Evolutionary conservation across 2,797 vertebrate genomes (phyloP).

Genomic region (Melopsittacus undulatus): DNA sequence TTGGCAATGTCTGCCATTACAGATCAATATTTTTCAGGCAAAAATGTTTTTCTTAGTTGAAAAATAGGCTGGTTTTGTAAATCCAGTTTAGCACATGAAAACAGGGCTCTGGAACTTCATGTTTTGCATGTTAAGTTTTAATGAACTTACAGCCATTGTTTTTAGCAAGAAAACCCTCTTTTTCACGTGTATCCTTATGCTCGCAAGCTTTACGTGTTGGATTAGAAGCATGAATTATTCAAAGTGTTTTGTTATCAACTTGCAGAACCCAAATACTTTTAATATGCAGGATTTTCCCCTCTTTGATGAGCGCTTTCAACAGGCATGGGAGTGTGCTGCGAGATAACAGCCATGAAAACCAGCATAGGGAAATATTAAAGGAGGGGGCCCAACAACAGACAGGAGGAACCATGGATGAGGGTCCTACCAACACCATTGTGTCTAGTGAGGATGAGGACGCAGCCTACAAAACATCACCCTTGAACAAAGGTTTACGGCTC

Average conservation of each 20-base stretch:
- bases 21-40: slow-evolving; percentile 42
- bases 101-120: neutral
- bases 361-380: neutral
- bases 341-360: neutral
- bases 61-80: neutral
- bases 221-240: neutral
- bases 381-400: neutral
- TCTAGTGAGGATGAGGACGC: neutral
- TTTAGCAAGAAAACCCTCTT: neutral
- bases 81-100: neutral
- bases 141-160: neutral
- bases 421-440: neutral
- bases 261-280: neutral
- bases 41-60: neutral
- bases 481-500: neutral
- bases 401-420: neutral
- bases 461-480: neutral
- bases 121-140: neutral
- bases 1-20: neutral
- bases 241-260: neutral
- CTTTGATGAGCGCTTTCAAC: neutral
- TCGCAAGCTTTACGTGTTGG: neutral
- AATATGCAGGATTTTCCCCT: neutral
- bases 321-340: neutral
- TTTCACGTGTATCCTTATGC: neutral